Conservation (phyloP, 2,113 vertebrate genomes). For the Sinocyclocheilus maitianheensis region DNA sequence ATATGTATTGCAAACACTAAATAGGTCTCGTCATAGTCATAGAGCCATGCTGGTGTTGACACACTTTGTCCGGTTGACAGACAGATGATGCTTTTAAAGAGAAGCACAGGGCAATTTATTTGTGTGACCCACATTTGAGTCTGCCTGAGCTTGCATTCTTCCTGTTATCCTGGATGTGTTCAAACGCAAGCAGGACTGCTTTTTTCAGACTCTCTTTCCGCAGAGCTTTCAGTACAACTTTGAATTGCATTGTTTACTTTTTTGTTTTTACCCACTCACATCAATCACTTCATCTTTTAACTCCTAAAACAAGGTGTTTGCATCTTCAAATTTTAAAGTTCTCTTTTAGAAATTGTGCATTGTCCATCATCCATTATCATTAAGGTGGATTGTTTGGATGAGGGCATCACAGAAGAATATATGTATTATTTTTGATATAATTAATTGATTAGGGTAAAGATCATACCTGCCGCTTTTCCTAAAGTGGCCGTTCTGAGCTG, state of each 20-base stretch:
- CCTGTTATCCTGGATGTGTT: constrained; percentile 16
- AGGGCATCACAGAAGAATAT: too few species aligned
- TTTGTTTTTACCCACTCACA: not conserved
- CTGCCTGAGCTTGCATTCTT: constrained; percentile 5
- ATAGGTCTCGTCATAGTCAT: not conserved
- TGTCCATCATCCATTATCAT: too few species aligned
- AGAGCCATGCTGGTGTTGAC: constrained; percentile 29
- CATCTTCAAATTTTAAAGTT: not conserved
- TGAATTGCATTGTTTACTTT: not conserved
- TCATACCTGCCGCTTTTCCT: too few species aligned
- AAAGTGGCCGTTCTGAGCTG: too few species aligned
- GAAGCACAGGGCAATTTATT: constrained; percentile 41
- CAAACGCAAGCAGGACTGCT: not conserved
- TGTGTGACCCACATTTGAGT: constrained; percentile 40
- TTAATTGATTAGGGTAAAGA: too few species aligned
- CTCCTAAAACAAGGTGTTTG: not conserved
- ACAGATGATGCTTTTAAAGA: constrained; percentile 47
- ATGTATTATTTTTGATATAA: too few species aligned
- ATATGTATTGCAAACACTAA: constrained; percentile 12
- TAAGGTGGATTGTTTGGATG: too few species aligned
- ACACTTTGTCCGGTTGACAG: constrained; percentile 37
- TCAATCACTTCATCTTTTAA: not conserved
- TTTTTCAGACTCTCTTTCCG: constrained; percentile 2
- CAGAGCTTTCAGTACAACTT: not conserved
- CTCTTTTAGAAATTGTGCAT: not conserved